phyloP scores from a whole-genome alignment of 2,888 invertebrate species.

The Polietes domitor region DNA sequence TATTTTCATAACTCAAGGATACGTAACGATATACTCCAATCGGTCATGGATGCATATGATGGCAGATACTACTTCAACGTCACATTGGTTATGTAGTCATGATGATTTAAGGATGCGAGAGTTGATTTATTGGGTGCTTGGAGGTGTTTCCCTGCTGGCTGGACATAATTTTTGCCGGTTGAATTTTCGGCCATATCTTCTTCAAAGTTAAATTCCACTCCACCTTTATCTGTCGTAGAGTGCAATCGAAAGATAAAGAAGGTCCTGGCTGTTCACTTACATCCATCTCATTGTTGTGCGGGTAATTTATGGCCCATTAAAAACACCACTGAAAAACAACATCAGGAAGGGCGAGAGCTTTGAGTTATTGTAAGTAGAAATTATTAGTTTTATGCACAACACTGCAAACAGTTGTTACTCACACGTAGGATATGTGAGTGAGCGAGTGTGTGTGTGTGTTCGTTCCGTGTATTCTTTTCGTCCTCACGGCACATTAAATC shows the following conservation, averaged over 20 bases:
- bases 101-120: too few species aligned
- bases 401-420: conserved; percentile 41
- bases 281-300: conserved; percentile 73
- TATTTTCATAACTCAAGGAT: neutral
- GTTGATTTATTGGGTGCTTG: neutral
- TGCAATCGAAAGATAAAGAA: neutral
- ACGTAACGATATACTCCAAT: neutral
- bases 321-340: conserved; percentile 46
- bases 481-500: conserved; percentile 1
- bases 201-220: too few species aligned
- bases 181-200: too few species aligned
- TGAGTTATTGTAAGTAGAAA: conserved; percentile 46
- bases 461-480: neutral
- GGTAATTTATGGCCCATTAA: conserved; percentile 78
- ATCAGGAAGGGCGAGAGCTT: conserved; percentile 27
- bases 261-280: conserved; percentile 9
- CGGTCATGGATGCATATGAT: too few species aligned
- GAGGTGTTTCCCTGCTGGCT: too few species aligned
- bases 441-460: conserved; percentile 27
- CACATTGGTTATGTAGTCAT: too few species aligned
- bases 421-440: neutral
- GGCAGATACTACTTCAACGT: too few species aligned
- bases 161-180: too few species aligned
- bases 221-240: neutral
- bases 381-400: conserved; percentile 52